Percentiles rank a stretch among this genome's conserved stretches.
Evolutionary conservation across 2,888 invertebrate species (phyloP).

Genomic region (Eupelmus urozonus): DNA sequence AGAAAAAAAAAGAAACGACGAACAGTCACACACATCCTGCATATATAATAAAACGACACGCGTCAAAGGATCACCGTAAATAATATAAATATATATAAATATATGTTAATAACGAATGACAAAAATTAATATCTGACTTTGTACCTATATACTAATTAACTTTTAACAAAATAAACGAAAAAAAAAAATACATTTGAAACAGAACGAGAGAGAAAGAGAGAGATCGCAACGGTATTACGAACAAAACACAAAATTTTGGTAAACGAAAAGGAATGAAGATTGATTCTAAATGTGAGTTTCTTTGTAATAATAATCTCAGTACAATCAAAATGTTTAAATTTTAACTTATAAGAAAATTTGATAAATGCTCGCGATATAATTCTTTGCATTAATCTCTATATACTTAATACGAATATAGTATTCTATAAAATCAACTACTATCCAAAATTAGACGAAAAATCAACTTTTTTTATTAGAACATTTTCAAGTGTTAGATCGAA

Average conservation of each 20-base stretch:
- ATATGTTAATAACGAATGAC: conserved; percentile 64
- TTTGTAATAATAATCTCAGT: too few species aligned
- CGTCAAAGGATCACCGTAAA: conserved; percentile 62
- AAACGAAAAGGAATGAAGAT: conserved; percentile 50
- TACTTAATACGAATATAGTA: too few species aligned
- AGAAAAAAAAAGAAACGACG: conserved; percentile 29
- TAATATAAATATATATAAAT: conserved; percentile 55
- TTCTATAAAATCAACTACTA: too few species aligned
- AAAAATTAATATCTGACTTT: conserved; percentile 74
- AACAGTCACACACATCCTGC: conserved; percentile 59
- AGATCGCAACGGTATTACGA: conserved; percentile 49
- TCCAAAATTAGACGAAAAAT: too few species aligned
- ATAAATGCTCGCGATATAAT: too few species aligned
- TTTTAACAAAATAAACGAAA: conserved; percentile 65
- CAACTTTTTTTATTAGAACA: too few species aligned
- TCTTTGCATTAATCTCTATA: too few species aligned
- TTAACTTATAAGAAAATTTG: too few species aligned
- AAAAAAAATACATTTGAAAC: conserved; percentile 15
- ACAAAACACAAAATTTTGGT: conserved; percentile 28
- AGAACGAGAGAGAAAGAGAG: neutral
- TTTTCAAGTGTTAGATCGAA: too few species aligned
- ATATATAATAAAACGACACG: conserved; percentile 51
- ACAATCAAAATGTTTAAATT: too few species aligned
- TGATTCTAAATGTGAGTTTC: too few species aligned
- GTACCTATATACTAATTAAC: conserved; percentile 74